These are phyloP conservation scores for Ormyrus rosae DNA, from an alignment of 2,888 invertebrate species.

Conservation along the genomic window DNA sequence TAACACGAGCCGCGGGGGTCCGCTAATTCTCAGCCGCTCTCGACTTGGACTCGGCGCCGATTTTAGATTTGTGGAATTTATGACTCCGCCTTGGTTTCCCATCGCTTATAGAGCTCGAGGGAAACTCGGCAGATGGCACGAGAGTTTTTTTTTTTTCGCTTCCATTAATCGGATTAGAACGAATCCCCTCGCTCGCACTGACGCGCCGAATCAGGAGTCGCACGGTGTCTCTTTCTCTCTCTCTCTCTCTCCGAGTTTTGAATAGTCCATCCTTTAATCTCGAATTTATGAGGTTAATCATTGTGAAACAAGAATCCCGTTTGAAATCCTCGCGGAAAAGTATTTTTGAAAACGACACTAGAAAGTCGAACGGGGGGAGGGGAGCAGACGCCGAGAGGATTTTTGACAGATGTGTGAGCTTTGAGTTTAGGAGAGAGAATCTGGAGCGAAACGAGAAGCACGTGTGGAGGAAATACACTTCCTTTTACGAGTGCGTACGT, in stretches of 20 bases:
- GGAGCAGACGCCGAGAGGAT: conserved; percentile 21
- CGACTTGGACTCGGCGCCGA: conserved; percentile 65
- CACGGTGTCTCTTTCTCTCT: conserved; percentile 23
- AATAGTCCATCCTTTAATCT: neutral
- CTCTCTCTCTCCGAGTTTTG: conserved; percentile 9
- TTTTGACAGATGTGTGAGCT: conserved; percentile 57
- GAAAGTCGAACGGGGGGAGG: neutral
- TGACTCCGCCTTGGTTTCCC: conserved; percentile 54
- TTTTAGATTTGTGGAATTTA: conserved; percentile 74
- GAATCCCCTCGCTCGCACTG: conserved; percentile 47
- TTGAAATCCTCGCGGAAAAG: neutral
- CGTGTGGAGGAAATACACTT: conserved; percentile 75
- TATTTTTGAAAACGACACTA: conserved; percentile 3
- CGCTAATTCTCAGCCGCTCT: conserved; percentile 18
- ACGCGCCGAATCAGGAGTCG: conserved; percentile 46
- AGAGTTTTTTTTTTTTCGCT: conserved; percentile 62
- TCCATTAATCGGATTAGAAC: conserved; percentile 70
- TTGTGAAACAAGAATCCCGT: neutral
- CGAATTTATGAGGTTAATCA: conserved; percentile 10
- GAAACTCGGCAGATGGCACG: conserved; percentile 66
- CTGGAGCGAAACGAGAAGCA: conserved; percentile 69
- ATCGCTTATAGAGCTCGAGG: conserved; percentile 45
- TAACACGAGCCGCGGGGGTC: conserved; percentile 58
- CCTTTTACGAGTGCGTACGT: conserved; percentile 65
- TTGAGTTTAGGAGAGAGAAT: conserved; percentile 61